These are phyloP conservation scores for Eupithecia tripunctaria DNA, from an alignment of 2,888 invertebrate genomes.

Conservation along the genomic window DNA sequence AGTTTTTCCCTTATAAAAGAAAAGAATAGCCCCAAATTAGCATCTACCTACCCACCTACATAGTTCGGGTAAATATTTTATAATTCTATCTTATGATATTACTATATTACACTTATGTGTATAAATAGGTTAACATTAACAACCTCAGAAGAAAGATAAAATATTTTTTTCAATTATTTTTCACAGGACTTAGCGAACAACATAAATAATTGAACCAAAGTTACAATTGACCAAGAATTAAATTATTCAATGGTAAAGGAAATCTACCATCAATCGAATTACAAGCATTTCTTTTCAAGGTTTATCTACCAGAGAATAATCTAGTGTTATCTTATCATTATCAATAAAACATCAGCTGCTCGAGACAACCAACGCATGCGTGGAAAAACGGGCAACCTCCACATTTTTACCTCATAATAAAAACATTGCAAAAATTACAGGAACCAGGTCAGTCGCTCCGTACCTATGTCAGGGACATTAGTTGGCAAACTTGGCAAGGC, in stretches of 20 bases:
- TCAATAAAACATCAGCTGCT: slow-evolving; percentile 27
- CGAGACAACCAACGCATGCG: slow-evolving; percentile 34
- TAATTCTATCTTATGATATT: not conserved
- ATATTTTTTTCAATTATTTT: too few species aligned
- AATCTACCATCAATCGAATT: not conserved
- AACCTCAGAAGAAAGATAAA: too few species aligned
- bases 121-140: too few species aligned
- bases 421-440: slow-evolving; percentile 44
- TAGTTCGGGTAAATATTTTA: not conserved
- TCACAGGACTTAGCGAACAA: not conserved
- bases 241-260: not conserved
- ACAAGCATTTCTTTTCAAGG: not conserved
- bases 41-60: not conserved
- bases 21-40: too few species aligned
- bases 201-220: not conserved
- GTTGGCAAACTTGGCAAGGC: slow-evolving; percentile 48
- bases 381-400: slow-evolving; percentile 28
- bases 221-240: not conserved
- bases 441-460: slow-evolving; percentile 61
- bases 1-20: too few species aligned
- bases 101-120: too few species aligned
- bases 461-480: slow-evolving; percentile 52
- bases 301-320: not conserved
- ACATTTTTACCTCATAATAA: slow-evolving; percentile 29
- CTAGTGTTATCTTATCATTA: not conserved